Evolutionary conservation across 2,113 vertebrate genomes (phyloP), one percentile per base, ranked within the genome.

Genomic region (Nansenia antarctica): DNA sequence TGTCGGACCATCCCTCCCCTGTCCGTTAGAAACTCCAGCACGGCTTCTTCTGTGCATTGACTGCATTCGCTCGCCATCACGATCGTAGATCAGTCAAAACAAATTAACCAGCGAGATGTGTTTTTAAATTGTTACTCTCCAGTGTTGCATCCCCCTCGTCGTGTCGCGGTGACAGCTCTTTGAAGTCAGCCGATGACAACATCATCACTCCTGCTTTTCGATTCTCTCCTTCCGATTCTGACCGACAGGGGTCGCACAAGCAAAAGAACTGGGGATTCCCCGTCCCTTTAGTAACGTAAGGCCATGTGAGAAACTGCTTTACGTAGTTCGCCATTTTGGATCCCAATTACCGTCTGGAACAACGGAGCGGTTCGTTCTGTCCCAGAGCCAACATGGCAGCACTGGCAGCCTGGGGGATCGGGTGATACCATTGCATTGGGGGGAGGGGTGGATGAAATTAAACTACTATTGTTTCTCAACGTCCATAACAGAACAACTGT

Each of bases 1-100:
- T 94, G 94, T 59, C 47, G 88, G 78, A 90, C 95, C 73, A 93
- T 91, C 83, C 94, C 95, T 82, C 93, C 95, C 61, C 86, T 87
- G 81, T 90, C 89, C 66, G 69, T 63, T 29, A 97, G 79, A 78
- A 95, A 97, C 69, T 86, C 76, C 76, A 93, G 81, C 71, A 97
- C 94, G 62, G 90, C 79, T 72, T 88, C 88, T 24, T 89, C 86
- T 60, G 83, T 88, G 82, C 90, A 86, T 59, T 67, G 82, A 20
- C 85, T 88, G 82, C 90, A 86, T 59, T 67, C 82, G 22, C 85
- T 82, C 79, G 87, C 78, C 82, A 91, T 92, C 75, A 11, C 52
- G 68, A 47, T 58, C 35, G 58, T 15, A 20, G 7, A 30, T 65
- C 1, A 3, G 6, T 18, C 1, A n/a, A 29, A 9, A 24, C 27